Percentiles rank a stretch among this genome's conserved stretches.
phyloP scores from a whole-genome alignment of 2,888 invertebrate genomes.

The Limenitis camilla region DNA sequence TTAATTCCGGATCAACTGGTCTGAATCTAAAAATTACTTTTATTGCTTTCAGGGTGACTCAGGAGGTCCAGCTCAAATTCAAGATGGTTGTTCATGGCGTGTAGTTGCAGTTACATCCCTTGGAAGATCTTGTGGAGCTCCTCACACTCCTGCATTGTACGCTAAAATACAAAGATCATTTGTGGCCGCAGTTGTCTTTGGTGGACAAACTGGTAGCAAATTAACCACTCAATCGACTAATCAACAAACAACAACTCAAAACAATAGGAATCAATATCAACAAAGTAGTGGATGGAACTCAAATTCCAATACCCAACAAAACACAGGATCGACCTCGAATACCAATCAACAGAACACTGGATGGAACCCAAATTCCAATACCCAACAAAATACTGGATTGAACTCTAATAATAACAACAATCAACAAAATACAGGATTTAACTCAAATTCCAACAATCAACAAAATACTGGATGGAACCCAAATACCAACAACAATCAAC shows the following conservation, averaged over 20 bases:
- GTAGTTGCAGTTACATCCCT: conserved; percentile 59
- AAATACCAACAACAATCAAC: no score
- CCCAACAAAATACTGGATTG: not conserved
- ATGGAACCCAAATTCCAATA: not conserved
- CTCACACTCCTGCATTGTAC: conserved; percentile 56
- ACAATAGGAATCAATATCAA: not conserved
- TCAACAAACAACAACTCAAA: not conserved
- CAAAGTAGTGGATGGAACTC: not conserved
- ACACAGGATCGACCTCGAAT: not conserved
- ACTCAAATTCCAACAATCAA: not conserved
- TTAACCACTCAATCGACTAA: not conserved
- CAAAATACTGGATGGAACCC: not conserved
- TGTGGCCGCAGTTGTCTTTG: conserved; percentile 31
- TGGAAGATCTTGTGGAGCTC: conserved; percentile 56
- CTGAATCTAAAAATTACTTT: not conserved
- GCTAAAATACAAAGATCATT: conserved; percentile 39
- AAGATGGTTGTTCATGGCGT: conserved; percentile 59
- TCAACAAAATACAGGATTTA: not conserved
- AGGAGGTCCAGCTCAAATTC: conserved; percentile 59
- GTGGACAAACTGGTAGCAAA: conserved; percentile 9
- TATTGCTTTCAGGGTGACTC: conserved; percentile 55
- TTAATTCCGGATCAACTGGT: not conserved
- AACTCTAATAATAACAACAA: conserved; percentile 1
- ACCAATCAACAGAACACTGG: not conserved
- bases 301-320: not conserved